phyloP scores from a whole-genome alignment of 2,888 invertebrate genomes.

The Notodonta dromedarius region DNA sequence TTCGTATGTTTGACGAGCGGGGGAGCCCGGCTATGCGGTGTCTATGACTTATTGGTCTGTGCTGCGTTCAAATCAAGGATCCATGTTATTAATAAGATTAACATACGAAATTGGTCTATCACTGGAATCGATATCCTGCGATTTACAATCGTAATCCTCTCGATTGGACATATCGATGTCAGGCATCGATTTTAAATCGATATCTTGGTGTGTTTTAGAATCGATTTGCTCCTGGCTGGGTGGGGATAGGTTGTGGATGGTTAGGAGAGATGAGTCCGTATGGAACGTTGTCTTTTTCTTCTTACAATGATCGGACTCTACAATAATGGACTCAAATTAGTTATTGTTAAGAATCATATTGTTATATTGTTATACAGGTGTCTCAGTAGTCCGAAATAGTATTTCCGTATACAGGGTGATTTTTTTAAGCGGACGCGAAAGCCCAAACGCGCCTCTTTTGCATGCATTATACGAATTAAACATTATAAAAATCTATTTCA shows the following conservation, averaged over 20 bases:
- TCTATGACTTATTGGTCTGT: no score
- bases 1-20: no score
- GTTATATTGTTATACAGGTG: no score
- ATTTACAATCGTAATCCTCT: conserved; percentile 25
- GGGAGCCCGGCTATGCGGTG: no score
- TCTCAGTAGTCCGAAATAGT: no score
- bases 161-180: conserved; percentile 17
- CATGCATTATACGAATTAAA: no score
- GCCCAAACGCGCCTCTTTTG: no score
- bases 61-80: no score
- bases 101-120: conserved; percentile 14
- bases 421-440: no score
- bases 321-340: conserved; percentile 12
- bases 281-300: conserved; percentile 61
- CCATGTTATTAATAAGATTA: neutral
- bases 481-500: no score
- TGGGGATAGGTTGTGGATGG: conserved; percentile 49
- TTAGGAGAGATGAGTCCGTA: conserved; percentile 55
- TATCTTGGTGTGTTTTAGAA: neutral
- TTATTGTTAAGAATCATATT: no score
- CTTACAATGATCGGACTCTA: conserved; percentile 48
- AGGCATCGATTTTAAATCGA: conserved; percentile 14
- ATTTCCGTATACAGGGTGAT: no score
- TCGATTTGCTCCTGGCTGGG: conserved; percentile 19
- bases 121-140: conserved; percentile 23